Evolutionary conservation across 1,140 invertebrate species (phyloP).

Genomic region (Drosophila erecta): DNA sequence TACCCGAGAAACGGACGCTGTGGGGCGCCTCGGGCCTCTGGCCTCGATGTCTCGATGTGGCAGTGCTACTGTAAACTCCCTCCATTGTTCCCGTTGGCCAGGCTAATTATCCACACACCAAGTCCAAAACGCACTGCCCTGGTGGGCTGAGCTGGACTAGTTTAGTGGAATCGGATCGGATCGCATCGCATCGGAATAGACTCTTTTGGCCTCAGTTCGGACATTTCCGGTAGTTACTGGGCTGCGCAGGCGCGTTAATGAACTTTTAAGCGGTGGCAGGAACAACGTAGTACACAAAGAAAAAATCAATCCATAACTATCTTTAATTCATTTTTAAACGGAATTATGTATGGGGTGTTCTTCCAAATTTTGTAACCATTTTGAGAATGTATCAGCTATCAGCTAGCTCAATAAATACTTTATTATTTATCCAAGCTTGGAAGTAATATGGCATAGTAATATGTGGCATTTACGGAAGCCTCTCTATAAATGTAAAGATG

Average conservation of each 20-base stretch:
- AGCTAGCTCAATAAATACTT: too few species aligned
- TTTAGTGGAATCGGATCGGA: slow-evolving; percentile 17
- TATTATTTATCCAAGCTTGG: too few species aligned
- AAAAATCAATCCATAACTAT: neutral
- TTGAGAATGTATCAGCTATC: too few species aligned
- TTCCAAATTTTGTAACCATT: too few species aligned
- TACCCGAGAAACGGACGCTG: slow-evolving; percentile 27
- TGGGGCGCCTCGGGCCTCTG: slow-evolving; percentile 40
- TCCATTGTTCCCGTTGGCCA: slow-evolving; percentile 32
- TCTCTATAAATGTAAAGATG: neutral
- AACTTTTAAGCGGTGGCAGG: slow-evolving; percentile 73
- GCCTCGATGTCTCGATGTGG: slow-evolving; percentile 20
- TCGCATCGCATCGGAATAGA: slow-evolving; percentile 13
- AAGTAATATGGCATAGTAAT: too few species aligned
- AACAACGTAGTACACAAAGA: slow-evolving; percentile 11
- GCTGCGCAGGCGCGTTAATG: slow-evolving; percentile 70
- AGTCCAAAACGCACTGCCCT: neutral
- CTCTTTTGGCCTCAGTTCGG: slow-evolving; percentile 13
- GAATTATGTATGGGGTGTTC: too few species aligned
- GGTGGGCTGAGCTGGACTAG: slow-evolving; percentile 31
- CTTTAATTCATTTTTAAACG: neutral
- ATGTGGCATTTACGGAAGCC: too few species aligned
- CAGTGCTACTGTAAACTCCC: slow-evolving; percentile 62
- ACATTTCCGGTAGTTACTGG: slow-evolving; percentile 64
- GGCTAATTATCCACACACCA: slow-evolving; percentile 59